Evolutionary conservation across 2,888 invertebrate species (phyloP).

Genomic region (Meteorus cinctellus): DNA sequence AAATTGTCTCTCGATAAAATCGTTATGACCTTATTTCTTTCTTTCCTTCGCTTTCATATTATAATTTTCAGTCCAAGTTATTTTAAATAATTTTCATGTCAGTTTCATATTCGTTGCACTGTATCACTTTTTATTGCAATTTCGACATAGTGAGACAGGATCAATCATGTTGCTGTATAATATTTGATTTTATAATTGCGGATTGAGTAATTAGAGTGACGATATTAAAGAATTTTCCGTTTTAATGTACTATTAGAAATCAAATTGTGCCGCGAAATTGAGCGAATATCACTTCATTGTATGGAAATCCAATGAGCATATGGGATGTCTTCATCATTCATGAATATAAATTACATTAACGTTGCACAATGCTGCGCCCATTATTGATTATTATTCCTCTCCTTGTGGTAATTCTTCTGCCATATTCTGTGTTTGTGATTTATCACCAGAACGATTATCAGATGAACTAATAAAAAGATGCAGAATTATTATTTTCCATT

Average conservation of each 20-base stretch:
- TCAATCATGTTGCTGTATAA: no score
- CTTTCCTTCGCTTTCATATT: not conserved
- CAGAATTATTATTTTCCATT: no score
- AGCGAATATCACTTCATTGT: not conserved
- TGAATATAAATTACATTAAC: not conserved
- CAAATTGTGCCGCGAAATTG: not conserved
- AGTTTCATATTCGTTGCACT: no score
- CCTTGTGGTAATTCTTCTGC: no score
- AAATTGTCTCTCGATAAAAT: not conserved
- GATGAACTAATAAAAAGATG: no score
- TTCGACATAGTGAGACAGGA: no score
- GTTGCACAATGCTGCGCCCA: not conserved
- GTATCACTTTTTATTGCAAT: not conserved
- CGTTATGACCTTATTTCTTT: not conserved
- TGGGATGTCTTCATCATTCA: not conserved
- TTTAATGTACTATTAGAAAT: not conserved
- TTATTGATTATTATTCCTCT: no score
- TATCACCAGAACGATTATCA: no score
- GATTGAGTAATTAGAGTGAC: not conserved
- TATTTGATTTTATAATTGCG: no score
- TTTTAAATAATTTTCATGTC: no score
- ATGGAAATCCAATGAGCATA: not conserved
- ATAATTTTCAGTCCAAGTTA: no score
- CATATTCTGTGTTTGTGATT: no score
- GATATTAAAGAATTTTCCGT: not conserved